Conservation (phyloP, 2,888 invertebrate genomes). For the Stegophylla sp. region DNA sequence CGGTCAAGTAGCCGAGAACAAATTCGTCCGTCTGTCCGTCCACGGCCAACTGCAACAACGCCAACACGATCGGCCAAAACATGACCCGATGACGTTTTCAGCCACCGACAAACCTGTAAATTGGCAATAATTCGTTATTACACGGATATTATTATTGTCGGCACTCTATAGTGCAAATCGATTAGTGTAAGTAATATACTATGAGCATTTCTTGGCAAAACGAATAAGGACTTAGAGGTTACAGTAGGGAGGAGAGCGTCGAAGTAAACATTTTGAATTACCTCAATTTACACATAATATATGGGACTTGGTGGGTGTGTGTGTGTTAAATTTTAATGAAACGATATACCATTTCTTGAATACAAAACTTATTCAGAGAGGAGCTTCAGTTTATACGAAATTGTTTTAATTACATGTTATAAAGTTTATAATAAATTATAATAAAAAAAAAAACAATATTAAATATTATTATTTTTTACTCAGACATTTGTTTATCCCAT, state of each 20-base stretch:
- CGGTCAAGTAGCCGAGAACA: slow-evolving; percentile 83
- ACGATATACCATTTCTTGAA: too few species aligned
- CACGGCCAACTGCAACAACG: slow-evolving; percentile 46
- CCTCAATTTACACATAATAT: too few species aligned
- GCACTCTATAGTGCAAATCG: neutral
- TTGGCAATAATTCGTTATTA: neutral
- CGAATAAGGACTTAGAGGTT: too few species aligned
- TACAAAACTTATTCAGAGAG: too few species aligned
- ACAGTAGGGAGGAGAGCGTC: too few species aligned
- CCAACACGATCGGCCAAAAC: slow-evolving; percentile 47
- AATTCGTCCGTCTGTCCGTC: slow-evolving; percentile 66
- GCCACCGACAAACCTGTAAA: slow-evolving; percentile 48
- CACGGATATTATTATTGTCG: neutral
- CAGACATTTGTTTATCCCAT: too few species aligned
- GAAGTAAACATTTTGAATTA: too few species aligned
- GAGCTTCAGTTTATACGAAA: too few species aligned
- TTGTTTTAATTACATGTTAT: too few species aligned
- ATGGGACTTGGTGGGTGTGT: too few species aligned
- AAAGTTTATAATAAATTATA: too few species aligned
- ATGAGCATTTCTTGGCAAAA: neutral
- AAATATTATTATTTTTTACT: neutral
- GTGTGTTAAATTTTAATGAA: too few species aligned
- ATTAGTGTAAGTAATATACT: neutral
- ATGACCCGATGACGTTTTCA: slow-evolving; percentile 39
- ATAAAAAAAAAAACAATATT: neutral